phyloP scores from a whole-genome alignment of 2,888 invertebrate genomes.

The Plebejus anna region DNA sequence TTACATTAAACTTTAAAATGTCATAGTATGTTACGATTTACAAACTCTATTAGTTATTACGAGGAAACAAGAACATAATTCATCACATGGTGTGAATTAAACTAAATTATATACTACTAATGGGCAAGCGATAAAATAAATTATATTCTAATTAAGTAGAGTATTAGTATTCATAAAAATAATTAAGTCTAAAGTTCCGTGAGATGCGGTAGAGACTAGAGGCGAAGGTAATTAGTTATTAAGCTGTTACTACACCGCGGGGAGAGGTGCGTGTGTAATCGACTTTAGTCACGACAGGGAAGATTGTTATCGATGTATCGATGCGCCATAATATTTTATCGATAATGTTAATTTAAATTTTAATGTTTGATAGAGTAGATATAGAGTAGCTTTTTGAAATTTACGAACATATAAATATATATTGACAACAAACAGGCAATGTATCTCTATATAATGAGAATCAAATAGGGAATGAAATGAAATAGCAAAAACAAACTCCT shows the following conservation, averaged over 20 bases:
- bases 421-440: too few species aligned
- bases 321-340: slow-evolving; percentile 8
- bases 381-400: too few species aligned
- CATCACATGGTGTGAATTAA: slow-evolving; percentile 17
- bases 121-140: slow-evolving; percentile 18
- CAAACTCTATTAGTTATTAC: neutral
- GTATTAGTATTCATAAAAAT: slow-evolving; percentile 27
- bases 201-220: neutral
- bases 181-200: slow-evolving; percentile 10
- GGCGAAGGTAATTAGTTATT: slow-evolving; percentile 13
- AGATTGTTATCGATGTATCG: slow-evolving; percentile 15
- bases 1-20: too few species aligned
- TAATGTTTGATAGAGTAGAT: neutral
- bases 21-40: neutral
- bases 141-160: slow-evolving; percentile 11
- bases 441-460: too few species aligned
- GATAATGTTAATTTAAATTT: neutral
- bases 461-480: too few species aligned
- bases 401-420: too few species aligned
- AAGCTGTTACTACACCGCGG: slow-evolving; percentile 16
- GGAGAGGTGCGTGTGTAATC: slow-evolving; percentile 16
- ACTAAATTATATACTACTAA: slow-evolving; percentile 21
- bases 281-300: slow-evolving; percentile 23
- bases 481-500: too few species aligned
- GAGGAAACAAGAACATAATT: slow-evolving; percentile 4